Percentiles rank a stretch among this genome's conserved stretches.
Conservation (phyloP, 2,797 vertebrate species). For the Ctenosaura bakeri region DNA sequence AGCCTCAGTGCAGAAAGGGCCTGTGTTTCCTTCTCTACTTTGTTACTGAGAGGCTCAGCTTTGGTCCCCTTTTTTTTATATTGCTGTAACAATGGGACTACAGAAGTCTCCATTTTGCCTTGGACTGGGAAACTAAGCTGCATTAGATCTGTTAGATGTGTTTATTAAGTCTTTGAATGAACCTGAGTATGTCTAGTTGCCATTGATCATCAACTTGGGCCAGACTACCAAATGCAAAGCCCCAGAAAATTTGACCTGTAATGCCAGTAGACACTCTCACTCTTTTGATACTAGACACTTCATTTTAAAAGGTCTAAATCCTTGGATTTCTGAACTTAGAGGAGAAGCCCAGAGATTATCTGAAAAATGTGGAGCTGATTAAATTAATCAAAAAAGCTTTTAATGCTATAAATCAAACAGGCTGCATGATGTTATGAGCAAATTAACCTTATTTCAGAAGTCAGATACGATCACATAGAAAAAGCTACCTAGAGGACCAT, state of each 20-base stretch:
- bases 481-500: slow-evolving; percentile 30
- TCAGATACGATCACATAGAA: not conserved
- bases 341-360: not conserved
- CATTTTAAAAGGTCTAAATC: not conserved
- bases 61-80: not conserved
- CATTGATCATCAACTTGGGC: not conserved
- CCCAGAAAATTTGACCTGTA: not conserved
- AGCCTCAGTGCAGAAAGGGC: too few relatives aligned
- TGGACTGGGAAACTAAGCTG: not conserved
- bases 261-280: not conserved
- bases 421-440: not conserved
- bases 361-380: slow-evolving; percentile 8
- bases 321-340: slow-evolving; percentile 7
- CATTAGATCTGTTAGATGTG: not conserved
- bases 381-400: slow-evolving; percentile 38
- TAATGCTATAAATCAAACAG: slow-evolving; percentile 39
- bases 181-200: not conserved
- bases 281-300: slow-evolving; percentile 14
- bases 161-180: not conserved
- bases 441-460: slow-evolving; percentile 45
- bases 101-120: not conserved
- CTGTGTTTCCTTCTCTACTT: not conserved
- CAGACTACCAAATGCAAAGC: not conserved
- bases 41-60: too few relatives aligned
- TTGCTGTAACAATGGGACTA: not conserved